A percentile compares a stretch with the other conserved stretches of the same genome.
Conservation (phyloP, 23 tunicate species). For the Trididemnum clinides region DNA sequence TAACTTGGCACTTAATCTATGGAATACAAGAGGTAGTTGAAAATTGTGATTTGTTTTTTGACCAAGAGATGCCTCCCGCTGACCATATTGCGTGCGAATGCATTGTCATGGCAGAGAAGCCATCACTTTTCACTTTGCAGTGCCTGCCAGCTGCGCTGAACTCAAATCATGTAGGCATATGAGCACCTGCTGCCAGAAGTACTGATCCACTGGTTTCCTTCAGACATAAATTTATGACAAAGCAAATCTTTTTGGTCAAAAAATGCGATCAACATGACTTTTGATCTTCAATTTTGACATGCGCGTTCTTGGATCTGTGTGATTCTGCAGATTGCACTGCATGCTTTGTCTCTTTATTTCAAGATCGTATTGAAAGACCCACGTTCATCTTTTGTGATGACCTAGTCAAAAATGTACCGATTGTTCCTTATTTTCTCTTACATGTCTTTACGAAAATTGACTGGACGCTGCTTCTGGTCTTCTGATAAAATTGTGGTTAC, state of each 20-base stretch:
- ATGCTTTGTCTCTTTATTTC: not conserved
- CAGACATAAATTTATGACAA: slow-evolving; percentile 5
- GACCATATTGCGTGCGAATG: not conserved
- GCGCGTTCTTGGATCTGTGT: not conserved
- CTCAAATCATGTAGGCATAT: not conserved
- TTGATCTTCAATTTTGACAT: not conserved
- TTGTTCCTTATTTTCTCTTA: not conserved
- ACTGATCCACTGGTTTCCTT: slow-evolving; percentile 3
- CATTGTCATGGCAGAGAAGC: slow-evolving; percentile 12
- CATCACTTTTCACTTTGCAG: not conserved
- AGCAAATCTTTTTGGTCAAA: not conserved
- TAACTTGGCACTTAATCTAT: not conserved
- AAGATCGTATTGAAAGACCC: not conserved
- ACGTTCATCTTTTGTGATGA: not conserved
- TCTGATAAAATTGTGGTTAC: too few species aligned
- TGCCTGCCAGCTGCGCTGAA: not conserved
- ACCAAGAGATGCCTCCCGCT: slow-evolving; percentile 13
- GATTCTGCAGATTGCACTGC: not conserved
- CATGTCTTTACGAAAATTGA: not conserved
- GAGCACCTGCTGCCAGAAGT: slow-evolving; percentile 8
- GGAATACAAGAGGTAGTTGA: slow-evolving; percentile 11
- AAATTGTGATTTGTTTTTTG: slow-evolving; percentile 32
- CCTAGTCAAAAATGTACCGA: too few species aligned
- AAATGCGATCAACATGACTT: not conserved
- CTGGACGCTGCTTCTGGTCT: too few species aligned